A percentile compares a stretch with the other conserved stretches of the same genome.
These are phyloP conservation scores for Trisateles emortualis DNA, from an alignment of 2,888 invertebrate species.

Conservation along the genomic window DNA sequence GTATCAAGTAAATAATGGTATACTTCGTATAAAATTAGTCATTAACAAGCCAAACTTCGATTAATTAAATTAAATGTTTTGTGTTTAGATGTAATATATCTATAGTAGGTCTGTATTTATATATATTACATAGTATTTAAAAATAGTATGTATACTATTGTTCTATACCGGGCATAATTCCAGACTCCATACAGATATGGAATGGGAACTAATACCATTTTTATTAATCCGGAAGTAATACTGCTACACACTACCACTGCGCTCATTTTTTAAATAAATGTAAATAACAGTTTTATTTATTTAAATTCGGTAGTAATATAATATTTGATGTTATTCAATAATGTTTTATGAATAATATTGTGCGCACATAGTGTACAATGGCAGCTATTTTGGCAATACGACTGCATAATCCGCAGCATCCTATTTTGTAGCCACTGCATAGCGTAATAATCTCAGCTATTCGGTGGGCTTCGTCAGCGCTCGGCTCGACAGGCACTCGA, in stretches of 20 bases:
- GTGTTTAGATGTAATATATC: too few species aligned
- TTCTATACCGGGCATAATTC: too few species aligned
- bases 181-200: too few species aligned
- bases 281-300: background rate
- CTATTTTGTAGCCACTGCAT: constrained; percentile 71
- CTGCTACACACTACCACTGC: too few species aligned
- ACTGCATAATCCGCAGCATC: constrained; percentile 67
- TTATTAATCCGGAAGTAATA: too few species aligned
- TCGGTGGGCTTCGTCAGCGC: constrained; percentile 80
- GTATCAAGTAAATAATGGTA: constrained; percentile 5
- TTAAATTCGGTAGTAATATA: background rate
- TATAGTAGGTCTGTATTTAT: too few species aligned
- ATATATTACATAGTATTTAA: too few species aligned
- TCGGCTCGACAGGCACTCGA: constrained; percentile 78
- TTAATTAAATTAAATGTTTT: too few species aligned
- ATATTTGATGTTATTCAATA: background rate
- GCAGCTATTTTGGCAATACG: constrained; percentile 48
- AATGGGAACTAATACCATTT: too few species aligned
- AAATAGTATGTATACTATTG: background rate
- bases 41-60: too few species aligned
- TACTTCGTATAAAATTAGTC: too few species aligned
- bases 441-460: constrained; percentile 78
- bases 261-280: too few species aligned
- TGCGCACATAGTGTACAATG: constrained; percentile 19
- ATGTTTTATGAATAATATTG: constrained; percentile 22